phyloP scores from a whole-genome alignment of 2,113 vertebrate species.

The Campylomormyrus numenius region DNA sequence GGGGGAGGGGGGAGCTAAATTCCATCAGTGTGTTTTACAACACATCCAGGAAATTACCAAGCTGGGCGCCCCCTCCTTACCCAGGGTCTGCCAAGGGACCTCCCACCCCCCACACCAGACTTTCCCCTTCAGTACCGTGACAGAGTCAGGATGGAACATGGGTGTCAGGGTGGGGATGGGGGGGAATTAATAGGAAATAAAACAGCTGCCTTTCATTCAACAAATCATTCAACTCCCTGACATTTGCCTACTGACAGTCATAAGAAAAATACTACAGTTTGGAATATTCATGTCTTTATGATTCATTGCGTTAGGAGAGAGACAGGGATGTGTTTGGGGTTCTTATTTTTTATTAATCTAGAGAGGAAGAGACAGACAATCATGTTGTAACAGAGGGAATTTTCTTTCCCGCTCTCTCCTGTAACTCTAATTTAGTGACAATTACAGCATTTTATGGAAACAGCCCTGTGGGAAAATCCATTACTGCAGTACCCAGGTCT shows the following conservation, averaged over 20 bases:
- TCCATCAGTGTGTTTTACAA: background rate
- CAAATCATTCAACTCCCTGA: background rate
- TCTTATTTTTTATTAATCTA: slow-evolving; percentile 4
- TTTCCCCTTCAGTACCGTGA: background rate
- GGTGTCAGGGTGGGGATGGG: background rate
- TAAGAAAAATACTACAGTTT: background rate
- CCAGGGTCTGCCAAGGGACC: background rate
- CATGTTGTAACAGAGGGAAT: background rate
- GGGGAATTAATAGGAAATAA: background rate
- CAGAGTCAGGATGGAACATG: background rate
- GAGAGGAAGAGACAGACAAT: background rate
- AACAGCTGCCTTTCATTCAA: slow-evolving; percentile 10
- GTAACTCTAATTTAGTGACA: slow-evolving; percentile 22
- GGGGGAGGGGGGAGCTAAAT: too few relatives aligned
- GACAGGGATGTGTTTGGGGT: background rate
- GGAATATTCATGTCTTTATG: slow-evolving; percentile 12
- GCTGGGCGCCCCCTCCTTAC: background rate
- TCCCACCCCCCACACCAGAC: background rate
- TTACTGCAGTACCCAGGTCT: slow-evolving; percentile 1
- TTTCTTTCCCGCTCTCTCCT: background rate
- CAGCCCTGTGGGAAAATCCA: slow-evolving; percentile 11
- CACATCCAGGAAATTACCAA: slow-evolving; percentile 1
- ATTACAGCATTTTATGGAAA: slow-evolving; percentile 17
- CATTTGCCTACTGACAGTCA: background rate
- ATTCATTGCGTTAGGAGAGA: background rate